Evolutionary conservation across 2,797 vertebrate genomes (phyloP), one percentile per base, ranked within the genome.

Genomic region (Momotus momota): DNA sequence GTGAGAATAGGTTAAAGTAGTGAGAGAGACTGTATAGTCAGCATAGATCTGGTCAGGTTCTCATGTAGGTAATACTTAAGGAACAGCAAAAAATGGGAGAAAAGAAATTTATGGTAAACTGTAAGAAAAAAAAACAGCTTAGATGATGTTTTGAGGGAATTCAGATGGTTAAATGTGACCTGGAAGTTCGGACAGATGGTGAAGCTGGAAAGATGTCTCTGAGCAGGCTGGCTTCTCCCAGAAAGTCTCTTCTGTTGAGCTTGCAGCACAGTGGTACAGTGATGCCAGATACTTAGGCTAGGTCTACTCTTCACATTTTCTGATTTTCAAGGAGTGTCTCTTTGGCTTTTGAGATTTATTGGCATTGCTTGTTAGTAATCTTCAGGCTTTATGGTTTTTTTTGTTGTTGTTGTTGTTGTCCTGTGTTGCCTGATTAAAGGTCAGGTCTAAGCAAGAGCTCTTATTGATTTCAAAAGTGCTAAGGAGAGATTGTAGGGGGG

Each of bases 391-490:
- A 40, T 14, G 3, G 0, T 29, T 35, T 1, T 20, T 70, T 82
- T 52, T 61, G 25, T 43, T 1, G 21, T 67, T 78, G 16, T 61
- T 65, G 23, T 60, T 20, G 2, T 49, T 71, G 16, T 87, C 31
- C 64, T 64, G 22, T 66, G n/a, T 81, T 80, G 17, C 35, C 71
- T 78, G 49, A 91, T 61, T 91, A 85, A 95, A 95, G 49, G 69
- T 72, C 91, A 90, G 55, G 35, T 83, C 38, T 80, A 41, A 92
- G 29, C 0, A 0, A 91, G 79, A 45, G 61, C 61, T 66, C 41
- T 69, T 60, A 74, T 1, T 69, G 75, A 86, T 87, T 92, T 83
- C 79, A 48, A 19, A 81, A 78, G 67, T 7, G 25, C 26, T n/a
- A 67, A 78, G 31, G 3, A 31, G 61, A 46, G 51, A 49, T 5